phyloP scores from a whole-genome alignment of 2,797 vertebrate species.

The Pseudochromis fuscus region DNA sequence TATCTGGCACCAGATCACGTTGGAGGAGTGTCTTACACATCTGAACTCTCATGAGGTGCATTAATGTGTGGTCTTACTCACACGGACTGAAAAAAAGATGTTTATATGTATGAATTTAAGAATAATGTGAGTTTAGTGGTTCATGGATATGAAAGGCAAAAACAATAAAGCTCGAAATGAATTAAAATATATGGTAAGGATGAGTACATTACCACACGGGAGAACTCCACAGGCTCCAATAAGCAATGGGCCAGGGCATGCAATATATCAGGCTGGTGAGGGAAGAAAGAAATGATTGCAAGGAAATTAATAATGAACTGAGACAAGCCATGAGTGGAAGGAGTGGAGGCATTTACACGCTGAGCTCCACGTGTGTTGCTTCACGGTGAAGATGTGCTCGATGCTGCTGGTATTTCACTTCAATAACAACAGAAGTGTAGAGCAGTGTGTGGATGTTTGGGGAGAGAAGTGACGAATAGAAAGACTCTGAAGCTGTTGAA shows the following conservation, averaged over 20 bases:
- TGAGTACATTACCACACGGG: slow-evolving; percentile 86
- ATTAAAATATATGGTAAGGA: background rate
- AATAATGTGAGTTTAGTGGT: background rate
- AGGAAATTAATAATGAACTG: slow-evolving; percentile 44
- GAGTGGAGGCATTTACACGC: slow-evolving; percentile 15
- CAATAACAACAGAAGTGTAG: slow-evolving; percentile 5
- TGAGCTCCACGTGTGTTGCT: slow-evolving; percentile 9
- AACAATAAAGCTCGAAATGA: slow-evolving; percentile 9
- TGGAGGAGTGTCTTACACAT: background rate
- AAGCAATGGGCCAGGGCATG: slow-evolving; percentile 89
- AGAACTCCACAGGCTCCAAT: slow-evolving; percentile 88
- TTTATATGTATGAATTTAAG: background rate
- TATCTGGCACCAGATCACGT: background rate
- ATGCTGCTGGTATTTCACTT: slow-evolving; percentile 9
- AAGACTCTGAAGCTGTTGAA: background rate
- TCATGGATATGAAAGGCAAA: slow-evolving; percentile 4
- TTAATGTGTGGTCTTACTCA: background rate
- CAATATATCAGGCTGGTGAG: slow-evolving; percentile 89
- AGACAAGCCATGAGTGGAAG: slow-evolving; percentile 9
- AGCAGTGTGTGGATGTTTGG: slow-evolving; percentile 1
- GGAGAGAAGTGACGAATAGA: background rate
- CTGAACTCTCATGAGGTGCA: slow-evolving; percentile 9
- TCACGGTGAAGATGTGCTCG: background rate
- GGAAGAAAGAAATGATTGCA: slow-evolving; percentile 51
- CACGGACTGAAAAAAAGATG: background rate